Base-by-base conservation (phyloP, 2,888 invertebrate species). In the Clusia tigrina region DNA sequence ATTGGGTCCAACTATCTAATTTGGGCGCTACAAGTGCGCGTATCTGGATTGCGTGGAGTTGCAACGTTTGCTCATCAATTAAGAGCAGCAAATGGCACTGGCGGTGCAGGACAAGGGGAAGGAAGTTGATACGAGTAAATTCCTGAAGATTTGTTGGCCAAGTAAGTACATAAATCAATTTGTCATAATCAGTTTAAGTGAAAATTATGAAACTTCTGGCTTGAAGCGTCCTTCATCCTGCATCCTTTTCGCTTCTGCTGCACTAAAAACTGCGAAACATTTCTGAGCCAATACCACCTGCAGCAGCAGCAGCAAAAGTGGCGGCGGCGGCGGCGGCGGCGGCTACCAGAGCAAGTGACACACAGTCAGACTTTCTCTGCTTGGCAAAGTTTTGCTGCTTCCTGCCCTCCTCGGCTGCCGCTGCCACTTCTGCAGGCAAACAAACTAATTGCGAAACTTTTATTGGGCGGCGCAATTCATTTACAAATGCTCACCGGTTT, bases 401-500 rank as follows among this genome's bases (percentile, higher is more conserved):
- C n/a, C 42, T 9, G 32, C 32, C 2, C n/a, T 42, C 42, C n/a
- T 42, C 32, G 32, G 32, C 32, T n/a, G n/a, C n/a, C n/a, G n/a
- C n/a, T n/a, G n/a, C n/a, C n/a, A n/a, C n/a, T n/a, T n/a, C n/a
- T n/a, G n/a, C 32, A 32, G 18, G 58, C 63, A 59, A 53, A 38
- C 61, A 67, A 67, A 71, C 66, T 69, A 69, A 69, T 69, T 71
- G 66, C 62, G 57, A 69, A 72, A 70, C 63, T 71, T 67, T 62
- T 51, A 52, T 58, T 26, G 46, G 0, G 26, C 25, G 23, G 25
- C 55, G 15, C 18, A n/a, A 26, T 53, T 26, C 37, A 25, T 32
- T 18, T 60, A 24, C 25, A 0, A 76, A 55, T 76, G 55, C 89
- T 86, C 54, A 89, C 86, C 22, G 79, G 80, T 77, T 90, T 90